Base-by-base conservation (phyloP, 2,113 vertebrate species). In the Mobula birostris region DNA sequence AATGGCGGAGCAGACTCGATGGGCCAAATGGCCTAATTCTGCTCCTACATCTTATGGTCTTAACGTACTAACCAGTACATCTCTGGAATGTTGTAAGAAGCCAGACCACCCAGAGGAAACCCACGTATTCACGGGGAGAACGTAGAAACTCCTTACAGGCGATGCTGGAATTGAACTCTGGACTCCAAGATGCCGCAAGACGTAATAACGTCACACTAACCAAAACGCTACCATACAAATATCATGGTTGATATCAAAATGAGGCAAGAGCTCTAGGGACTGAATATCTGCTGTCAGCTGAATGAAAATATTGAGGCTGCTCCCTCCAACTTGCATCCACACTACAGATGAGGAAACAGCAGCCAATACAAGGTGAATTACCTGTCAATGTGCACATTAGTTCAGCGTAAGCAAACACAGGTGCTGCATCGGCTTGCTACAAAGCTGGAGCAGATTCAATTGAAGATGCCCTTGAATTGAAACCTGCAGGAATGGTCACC, bases 391-490 rank as follows among this genome's bases (percentile, higher is more conserved):
- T 63, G 27, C 83, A 63, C 58, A 88, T 29, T 63, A 29, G 56
- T 88, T 63, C 56, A 27, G 29, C 14, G 17, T 63, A 88, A 61
- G 29, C 83, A 29, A 61, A 61, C 24, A 87, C 24, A 27, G 61
- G 61, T 63, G 83, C 27, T 88, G 14, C n/a, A 88, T 88, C 56
- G 14, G 11, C 83, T 88, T 88, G 83, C n/a, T 48, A 85, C 56
- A n/a, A 15, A 6, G 9, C 12, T 29, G 27, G 56, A 61, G 58
- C 12, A 88, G 83, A n/a, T 63, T 63, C 56, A 88, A 63, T n/a
- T 63, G 83, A 61, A 88, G 27, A 63, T 63, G 83, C 12, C 83
- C 83, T 88, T 88, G 83, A 88, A 88, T 63, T 88, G 58, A n/a
- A 88, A 88, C 27, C 27, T n/a, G 29, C 58, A 88, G 58, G 27